Evolutionary conservation across 2,797 vertebrate species (phyloP), one percentile per base, ranked within the genome.

Genomic region (Halcyon leucocephala): DNA sequence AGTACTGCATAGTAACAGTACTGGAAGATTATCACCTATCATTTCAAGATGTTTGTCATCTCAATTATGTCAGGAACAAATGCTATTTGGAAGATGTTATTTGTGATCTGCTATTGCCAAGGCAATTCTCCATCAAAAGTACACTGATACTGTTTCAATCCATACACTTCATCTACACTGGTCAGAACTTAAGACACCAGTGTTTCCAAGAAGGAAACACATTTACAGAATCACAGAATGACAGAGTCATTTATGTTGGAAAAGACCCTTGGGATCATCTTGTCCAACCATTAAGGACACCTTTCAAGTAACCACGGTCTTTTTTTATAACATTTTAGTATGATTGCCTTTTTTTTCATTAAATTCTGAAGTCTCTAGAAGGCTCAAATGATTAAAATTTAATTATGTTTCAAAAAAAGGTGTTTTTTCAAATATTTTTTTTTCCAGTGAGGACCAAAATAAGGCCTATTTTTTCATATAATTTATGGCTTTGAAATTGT

Each of bases 11-110:
- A 82, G 37, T 61, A 71, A 6, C 10, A 70, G 37, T 61, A 61
- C 42, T 28, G 64, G 71, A 44, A 82, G 86, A 86, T 81, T 85
- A 95, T 74, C 85, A 57, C 8, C 17, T 87, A 67, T 41, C 21
- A 77, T 90, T 85, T 94, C 25, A 71, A 57, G 28, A 83, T 74
- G 44, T 86, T 91, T 94, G 46, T 78, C 35, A 81, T 88, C 79
- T 91, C 87, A 91, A 1, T 85, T 90, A 83, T 60, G 44, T 74
- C 71, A 64, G 29, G 41, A 64, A 42, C 21, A 41, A 62, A 42
- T 64, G 28, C 29, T 64, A 37, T 88, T 86, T 78, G 29, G 37
- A 62, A 62, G 61, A 42, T 15, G 20, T 64, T 44, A 44, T 88
- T 89, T 81, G 28, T 22, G 60, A 16, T 70, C 69, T 71, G 25